Percentiles rank a stretch among this genome's conserved stretches.
These are phyloP conservation scores for Cylindroiulus punctatus DNA, from an alignment of 2,888 invertebrate species.

Conservation along the genomic window DNA sequence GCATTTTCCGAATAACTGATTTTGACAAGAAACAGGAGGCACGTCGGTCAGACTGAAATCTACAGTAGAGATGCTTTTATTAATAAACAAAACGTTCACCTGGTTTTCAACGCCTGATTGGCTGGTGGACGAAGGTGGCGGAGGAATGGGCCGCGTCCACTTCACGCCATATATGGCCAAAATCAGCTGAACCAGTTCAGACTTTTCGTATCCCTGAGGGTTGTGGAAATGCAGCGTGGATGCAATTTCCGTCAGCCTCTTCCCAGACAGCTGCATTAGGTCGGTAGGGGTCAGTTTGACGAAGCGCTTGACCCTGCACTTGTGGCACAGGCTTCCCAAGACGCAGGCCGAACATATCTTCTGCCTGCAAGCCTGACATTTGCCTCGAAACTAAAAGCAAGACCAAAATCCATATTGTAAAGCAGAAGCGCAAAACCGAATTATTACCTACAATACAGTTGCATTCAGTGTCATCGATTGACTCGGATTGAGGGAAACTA, in stretches of 20 bases:
- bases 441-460: too few species aligned
- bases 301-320: slow-evolving; percentile 25
- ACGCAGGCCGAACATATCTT: slow-evolving; percentile 51
- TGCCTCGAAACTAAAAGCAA: slow-evolving; percentile 12
- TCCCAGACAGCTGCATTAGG: slow-evolving; percentile 43
- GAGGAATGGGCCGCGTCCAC: slow-evolving; percentile 49
- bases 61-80: neutral
- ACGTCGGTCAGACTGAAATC: neutral
- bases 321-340: slow-evolving; percentile 40
- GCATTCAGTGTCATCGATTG: too few species aligned
- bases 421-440: too few species aligned
- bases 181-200: slow-evolving; percentile 51
- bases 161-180: slow-evolving; percentile 46
- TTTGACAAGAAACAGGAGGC: neutral
- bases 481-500: too few species aligned
- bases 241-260: slow-evolving; percentile 38
- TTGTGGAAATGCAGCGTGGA: slow-evolving; percentile 47
- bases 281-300: slow-evolving; percentile 36
- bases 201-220: slow-evolving; percentile 53
- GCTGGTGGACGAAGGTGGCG: slow-evolving; percentile 12
- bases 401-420: too few species aligned
- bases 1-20: slow-evolving; percentile 17
- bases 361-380: slow-evolving; percentile 31
- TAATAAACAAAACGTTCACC: neutral
- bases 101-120: neutral